Evolutionary conservation across 2,113 vertebrate species (phyloP), one percentile per base, ranked within the genome.

Genomic region (Columba janthina): DNA sequence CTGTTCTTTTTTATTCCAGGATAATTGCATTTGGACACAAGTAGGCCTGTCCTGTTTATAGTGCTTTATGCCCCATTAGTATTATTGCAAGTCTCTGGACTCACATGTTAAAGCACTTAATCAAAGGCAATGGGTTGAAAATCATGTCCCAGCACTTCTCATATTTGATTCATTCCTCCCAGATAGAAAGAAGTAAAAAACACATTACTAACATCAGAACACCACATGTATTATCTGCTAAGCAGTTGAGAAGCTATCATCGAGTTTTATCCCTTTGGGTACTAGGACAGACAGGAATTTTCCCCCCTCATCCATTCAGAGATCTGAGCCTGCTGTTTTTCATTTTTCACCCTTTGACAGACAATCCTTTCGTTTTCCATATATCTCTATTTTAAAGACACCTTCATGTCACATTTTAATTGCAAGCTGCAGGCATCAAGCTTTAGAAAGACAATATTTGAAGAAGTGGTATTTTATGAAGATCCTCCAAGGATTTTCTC

Each of bases 81-180:
- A 99, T 99, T 99, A 99, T 98, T 99, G 98, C 99, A 98, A 98
- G 98, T 98, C 98, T 98, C 98, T 97, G 98, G 98, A 99, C 99
- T 98, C 98, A 98, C 98, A 98, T 99, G 99, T 98, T 99, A 98
- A 98, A 98, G 99, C 99, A 99, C 99, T 99, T 99, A 99, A 99
- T 99, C 99, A 99, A 99, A 99, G 98, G 99, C 99, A 99, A 99
- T 99, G 99, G 99, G 98, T 99, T 99, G 99, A 99, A 99, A 99
- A 99, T 99, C 99, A 99, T 99, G 99, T 99, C 98, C 99, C 98
- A 98, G 97, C 96, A 96, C 97, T 98, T 98, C 98, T 99, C 99
- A 98, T 98, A 98, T 99, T 98, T 99, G 99, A 99, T 99, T 99
- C 98, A 98, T 99, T 99, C 98, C 99, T 99, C 98, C 98, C 98